Evolutionary conservation across 2,888 invertebrate species (phyloP), one percentile per base, ranked within the genome.

Genomic region (Leptinotarsa juncta): DNA sequence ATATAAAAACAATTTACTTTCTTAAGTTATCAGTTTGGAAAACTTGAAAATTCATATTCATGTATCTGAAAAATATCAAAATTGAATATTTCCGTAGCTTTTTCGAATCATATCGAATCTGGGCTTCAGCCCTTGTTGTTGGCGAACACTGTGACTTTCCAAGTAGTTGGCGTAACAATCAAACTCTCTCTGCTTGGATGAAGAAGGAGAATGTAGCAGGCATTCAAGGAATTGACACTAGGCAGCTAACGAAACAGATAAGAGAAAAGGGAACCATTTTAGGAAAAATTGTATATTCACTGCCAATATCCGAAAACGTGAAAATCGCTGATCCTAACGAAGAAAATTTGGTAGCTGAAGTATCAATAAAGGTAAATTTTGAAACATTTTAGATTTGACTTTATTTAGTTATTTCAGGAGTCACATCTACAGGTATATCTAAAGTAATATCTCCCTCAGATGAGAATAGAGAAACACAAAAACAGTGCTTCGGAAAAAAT

Each of bases 61-160:
- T 32, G 32, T 32, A 32, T 32, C 32, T 7, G 32, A 67, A 68
- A 67, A n/a, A 18, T 49, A 65, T 67, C 18, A 50, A 48, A 23
- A 60, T 49, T 66, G 62, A 60, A 5, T 60, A 12, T 51, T 71
- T 69, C 83, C 88, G n/a, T 86, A 95, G 95, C 81, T 95, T 94
- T 92, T 97, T 97, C 85, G 99, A 99, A 88, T 98, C 98, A 0
- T 89, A 91, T 67, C 93, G 93, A 71, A 97, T 99, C 80, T 98
- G 99, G 94, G 94, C 96, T 14, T 92, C 96, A 2, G 99, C 94
- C 0, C 89, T 99, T 72, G 94, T 99, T 79, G 97, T 99, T 18
- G 96, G 96, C 0, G 97, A 97, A 87, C 89, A 95, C 18, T 96
- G 96, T 85, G 92, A 94, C 26, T 90, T 90, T 3, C 97, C 97